phyloP scores from a whole-genome alignment of 2,113 vertebrate species.

The Thamnaconus septentrionalis region DNA sequence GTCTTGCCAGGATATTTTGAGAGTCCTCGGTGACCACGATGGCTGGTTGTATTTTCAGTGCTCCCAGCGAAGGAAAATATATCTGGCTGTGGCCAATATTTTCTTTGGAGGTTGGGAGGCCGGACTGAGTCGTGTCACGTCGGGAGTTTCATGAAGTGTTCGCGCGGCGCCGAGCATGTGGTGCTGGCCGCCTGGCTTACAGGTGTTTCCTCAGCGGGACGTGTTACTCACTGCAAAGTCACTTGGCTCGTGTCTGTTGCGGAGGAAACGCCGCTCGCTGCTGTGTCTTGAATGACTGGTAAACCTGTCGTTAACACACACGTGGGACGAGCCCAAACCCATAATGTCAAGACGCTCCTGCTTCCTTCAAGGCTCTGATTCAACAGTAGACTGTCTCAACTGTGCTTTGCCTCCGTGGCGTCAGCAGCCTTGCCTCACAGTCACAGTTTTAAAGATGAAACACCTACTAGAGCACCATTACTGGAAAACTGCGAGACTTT shows the following conservation, averaged over 20 bases:
- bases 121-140: slow-evolving; percentile 19
- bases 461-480: too few species aligned
- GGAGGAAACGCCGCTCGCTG: too few species aligned
- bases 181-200: slow-evolving; percentile 22
- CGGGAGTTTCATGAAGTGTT: slow-evolving; percentile 16
- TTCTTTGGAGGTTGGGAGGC: slow-evolving; percentile 24
- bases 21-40: slow-evolving; percentile 60
- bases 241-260: background rate
- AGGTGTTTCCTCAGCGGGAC: slow-evolving; percentile 47
- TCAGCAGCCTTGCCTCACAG: too few species aligned
- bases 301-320: background rate
- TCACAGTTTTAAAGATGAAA: too few species aligned
- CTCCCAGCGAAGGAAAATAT: slow-evolving; percentile 27
- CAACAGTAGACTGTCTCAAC: too few species aligned
- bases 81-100: slow-evolving; percentile 43
- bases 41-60: slow-evolving; percentile 50
- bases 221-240: slow-evolving; percentile 26
- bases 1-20: slow-evolving; percentile 57
- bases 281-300: too few species aligned
- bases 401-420: too few species aligned
- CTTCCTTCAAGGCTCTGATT: too few species aligned
- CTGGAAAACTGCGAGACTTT: too few species aligned
- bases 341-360: background rate
- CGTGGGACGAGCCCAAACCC: background rate
- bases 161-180: slow-evolving; percentile 16